phyloP scores from a whole-genome alignment of 1,140 invertebrate genomes.

The Hestina assimilis region DNA sequence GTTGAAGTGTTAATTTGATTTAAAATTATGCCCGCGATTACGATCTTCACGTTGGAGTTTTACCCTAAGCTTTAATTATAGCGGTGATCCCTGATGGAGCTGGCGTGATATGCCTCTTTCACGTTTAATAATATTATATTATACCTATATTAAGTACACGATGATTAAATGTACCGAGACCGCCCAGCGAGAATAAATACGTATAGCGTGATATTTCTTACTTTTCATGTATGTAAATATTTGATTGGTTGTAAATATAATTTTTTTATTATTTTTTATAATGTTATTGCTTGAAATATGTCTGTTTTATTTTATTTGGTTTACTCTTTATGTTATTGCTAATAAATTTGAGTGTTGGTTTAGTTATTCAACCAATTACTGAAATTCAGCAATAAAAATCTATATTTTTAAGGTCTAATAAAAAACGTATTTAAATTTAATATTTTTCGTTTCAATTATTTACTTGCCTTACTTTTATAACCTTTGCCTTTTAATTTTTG shows the following conservation, averaged over 20 bases:
- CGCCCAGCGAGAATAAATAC: constrained; percentile 11
- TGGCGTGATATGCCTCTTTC: constrained; percentile 42
- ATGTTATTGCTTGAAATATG: no score
- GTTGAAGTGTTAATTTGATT: constrained; percentile 79
- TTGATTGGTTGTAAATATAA: constrained; percentile 9
- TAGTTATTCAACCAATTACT: no score
- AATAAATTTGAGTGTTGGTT: no score
- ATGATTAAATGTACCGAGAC: constrained; percentile 17
- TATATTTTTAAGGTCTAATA: no score
- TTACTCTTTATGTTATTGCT: no score
- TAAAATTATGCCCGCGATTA: constrained; percentile 74
- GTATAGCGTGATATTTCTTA: neutral
- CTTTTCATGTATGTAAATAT: neutral
- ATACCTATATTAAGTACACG: constrained; percentile 12
- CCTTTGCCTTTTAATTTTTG: no score
- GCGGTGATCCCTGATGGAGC: constrained; percentile 56
- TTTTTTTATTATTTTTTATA: neutral
- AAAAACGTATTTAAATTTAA: no score
- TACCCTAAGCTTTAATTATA: constrained; percentile 70
- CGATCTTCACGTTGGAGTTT: constrained; percentile 71
- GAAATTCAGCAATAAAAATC: no score
- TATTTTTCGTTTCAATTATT: no score
- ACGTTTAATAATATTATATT: constrained; percentile 21
- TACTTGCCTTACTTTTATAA: no score
- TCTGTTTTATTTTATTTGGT: neutral